Evolutionary conservation across 2,113 vertebrate genomes (phyloP), one percentile per base, ranked within the genome.

Genomic region (Falcunculus frontatus): DNA sequence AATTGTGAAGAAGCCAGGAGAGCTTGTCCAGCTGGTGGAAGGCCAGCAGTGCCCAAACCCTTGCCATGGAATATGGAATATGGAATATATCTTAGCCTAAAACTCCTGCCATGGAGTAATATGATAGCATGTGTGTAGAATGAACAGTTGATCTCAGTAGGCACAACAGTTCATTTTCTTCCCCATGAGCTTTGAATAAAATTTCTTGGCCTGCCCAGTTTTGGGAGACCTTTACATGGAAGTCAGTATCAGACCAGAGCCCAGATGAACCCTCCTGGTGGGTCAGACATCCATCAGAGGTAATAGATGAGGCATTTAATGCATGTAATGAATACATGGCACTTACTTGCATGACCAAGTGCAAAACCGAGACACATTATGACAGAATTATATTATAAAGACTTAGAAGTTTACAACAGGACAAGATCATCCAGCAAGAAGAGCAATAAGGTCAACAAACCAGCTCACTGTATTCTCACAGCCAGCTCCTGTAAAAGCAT

Each of bases 121-220:
- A 33, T 16, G 29, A 42, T 49, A 4, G 7, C 35, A 32, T 0
- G 1, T 23, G 4, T 29, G 32, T 44, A 62, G 18, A 39, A 9
- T 42, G 6, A 84, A 23, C 30, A 82, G 10, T 6, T 35, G 33
- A 46, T 55, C 42, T 81, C n/a, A 32, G 6, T 25, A 33, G 16
- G 16, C 27, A 73, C 9, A 64, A 5, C 7, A 77, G 44, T 1
- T 21, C 4, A 21, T 78, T 89, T 80, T 62, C n/a, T 33, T 78
- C 21, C 35, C 9, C 16, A 62, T 39, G 81, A 64, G 5, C 11
- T 86, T 88, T 65, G 17, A 55, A 73, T 21, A 15, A 84, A 74
- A 53, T 52, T 46, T 44, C 44, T 69, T 80, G n/a, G 50, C 11
- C 7, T 81, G 8, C 2, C 5, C 33, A 14, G 25, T 81, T 72